Evolutionary conservation across 1,140 invertebrate genomes (phyloP), one percentile per base, ranked within the genome.

Genomic region (Trialeurodes vaporariorum): DNA sequence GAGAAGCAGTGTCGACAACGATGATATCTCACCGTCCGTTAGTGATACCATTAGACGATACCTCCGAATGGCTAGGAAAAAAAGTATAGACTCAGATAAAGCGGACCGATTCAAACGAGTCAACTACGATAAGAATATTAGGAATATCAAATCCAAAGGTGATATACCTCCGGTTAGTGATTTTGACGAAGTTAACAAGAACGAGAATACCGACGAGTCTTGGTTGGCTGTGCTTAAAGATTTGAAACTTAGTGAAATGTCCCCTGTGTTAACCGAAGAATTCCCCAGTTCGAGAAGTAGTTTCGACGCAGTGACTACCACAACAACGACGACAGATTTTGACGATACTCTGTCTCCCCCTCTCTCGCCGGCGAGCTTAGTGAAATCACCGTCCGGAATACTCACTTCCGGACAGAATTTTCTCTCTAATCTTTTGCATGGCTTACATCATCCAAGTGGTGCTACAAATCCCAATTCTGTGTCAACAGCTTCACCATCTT

Each of bases 11-110:
- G 85, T 90, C 0, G 89, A 90, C 71, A 87, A 91, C 73, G 89
- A 91, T 70, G 90, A 92, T 73, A 85, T 92, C 0, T 91, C 89
- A 0, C 90, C 90, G 34, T 92, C 90, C 0, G 90, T 93, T 1
- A 88, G 89, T 73, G 89, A 93, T 71, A 92, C 89, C 0, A 91
- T 93, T 26, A 92, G 91, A 73, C 79, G 90, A 1, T 92, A 92
- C 72, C 78, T 93, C 1, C 79, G 88, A 67, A 92, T 92, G 90
- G 90, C 89, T 0, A 79, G 91, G 5, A 93, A 92, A 73, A 92
- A 92, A 71, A 91, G 89, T 63, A 84, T 89, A 0, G 89, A 91
- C 70, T 83, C 87, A 1, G 89, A 91, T 64, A 89, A 90, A 75
- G 83, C 83, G 1, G 90, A 91, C 73, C 82, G 87, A 22, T 94